phyloP scores from a whole-genome alignment of 2,888 invertebrate genomes.

The Gari tellinella region DNA sequence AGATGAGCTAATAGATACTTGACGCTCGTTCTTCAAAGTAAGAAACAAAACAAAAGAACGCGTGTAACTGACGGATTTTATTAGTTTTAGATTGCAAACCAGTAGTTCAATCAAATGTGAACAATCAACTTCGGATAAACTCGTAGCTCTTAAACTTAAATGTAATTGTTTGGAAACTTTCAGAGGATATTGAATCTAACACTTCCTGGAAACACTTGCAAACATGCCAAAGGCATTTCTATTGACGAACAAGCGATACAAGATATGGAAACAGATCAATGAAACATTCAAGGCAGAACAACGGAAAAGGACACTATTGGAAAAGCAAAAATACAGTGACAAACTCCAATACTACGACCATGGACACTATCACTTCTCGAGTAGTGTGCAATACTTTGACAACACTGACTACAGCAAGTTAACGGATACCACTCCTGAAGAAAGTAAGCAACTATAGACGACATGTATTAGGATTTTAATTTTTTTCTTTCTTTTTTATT shows the following conservation, averaged over 20 bases:
- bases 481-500: slow-evolving; percentile 4
- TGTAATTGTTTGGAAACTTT: no score
- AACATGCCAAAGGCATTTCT: slow-evolving; percentile 70
- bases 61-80: not conserved
- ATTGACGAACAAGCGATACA: slow-evolving; percentile 67
- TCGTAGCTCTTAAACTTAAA: no score
- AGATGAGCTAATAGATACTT: no score
- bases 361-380: slow-evolving; percentile 13
- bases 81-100: not conserved
- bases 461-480: not conserved
- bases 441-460: slow-evolving; percentile 19
- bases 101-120: not conserved
- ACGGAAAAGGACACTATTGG: slow-evolving; percentile 39
- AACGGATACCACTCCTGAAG: slow-evolving; percentile 41
- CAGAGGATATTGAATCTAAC: not conserved
- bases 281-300: slow-evolving; percentile 51
- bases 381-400: slow-evolving; percentile 9
- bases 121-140: no score
- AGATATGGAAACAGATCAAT: slow-evolving; percentile 61
- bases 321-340: slow-evolving; percentile 14
- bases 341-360: not conserved
- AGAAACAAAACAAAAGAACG: not conserved
- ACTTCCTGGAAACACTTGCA: not conserved
- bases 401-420: slow-evolving; percentile 56
- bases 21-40: no score